Conservation (phyloP, 92 coral and sea anemone species). For the Zoanthus sansibaricus region DNA sequence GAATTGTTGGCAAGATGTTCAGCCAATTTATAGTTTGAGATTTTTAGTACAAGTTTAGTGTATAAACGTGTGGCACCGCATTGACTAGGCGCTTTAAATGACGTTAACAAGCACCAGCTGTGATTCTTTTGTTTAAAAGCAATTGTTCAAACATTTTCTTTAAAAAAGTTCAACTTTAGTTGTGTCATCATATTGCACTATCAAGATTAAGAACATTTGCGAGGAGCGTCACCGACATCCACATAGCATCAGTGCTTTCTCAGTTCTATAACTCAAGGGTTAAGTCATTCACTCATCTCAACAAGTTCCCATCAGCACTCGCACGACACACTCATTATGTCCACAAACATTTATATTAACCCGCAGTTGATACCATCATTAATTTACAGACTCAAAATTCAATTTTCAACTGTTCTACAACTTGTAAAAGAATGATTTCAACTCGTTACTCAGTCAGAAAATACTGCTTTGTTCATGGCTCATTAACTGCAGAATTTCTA, state of each 20-base stretch:
- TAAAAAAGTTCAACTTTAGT: neutral
- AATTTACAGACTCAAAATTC: neutral
- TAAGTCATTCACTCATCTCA: neutral
- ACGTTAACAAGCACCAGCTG: no score
- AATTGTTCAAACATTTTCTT: no score
- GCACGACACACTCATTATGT: neutral
- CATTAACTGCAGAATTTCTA: slow-evolving; percentile 30
- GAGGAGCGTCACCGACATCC: neutral
- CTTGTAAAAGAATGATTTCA: neutral
- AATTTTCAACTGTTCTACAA: neutral
- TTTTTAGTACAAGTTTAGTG: neutral
- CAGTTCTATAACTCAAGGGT: neutral
- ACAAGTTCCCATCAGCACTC: neutral
- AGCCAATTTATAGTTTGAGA: neutral
- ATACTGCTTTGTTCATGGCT: neutral
- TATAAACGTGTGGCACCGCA: neutral
- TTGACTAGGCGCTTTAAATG: no score
- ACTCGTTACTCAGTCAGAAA: neutral
- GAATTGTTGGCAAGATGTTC: neutral
- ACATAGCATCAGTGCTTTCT: neutral
- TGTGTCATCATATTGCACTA: neutral
- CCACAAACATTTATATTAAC: neutral
- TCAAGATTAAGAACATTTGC: neutral
- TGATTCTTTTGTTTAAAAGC: no score
- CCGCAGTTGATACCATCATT: neutral